Evolutionary conservation across 2,113 vertebrate genomes (phyloP).

Genomic region (Cyphotilapia sp.): DNA sequence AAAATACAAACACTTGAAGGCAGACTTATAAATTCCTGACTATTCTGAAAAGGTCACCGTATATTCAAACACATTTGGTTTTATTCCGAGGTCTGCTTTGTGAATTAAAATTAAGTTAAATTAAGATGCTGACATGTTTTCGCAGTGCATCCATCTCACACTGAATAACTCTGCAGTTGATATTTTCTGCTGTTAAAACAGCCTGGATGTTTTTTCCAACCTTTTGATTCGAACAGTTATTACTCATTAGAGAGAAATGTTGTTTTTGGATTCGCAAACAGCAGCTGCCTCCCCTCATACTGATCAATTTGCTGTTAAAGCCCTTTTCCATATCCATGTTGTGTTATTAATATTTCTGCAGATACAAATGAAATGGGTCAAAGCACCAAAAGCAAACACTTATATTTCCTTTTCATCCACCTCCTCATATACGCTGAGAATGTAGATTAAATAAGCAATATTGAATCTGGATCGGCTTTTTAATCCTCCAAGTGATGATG

Average conservation of each 20-base stretch:
- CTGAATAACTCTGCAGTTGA: not conserved
- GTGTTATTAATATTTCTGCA: conserved; percentile 32
- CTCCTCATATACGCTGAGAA: not conserved
- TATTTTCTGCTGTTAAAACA: conserved; percentile 25
- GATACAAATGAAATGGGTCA: conserved; percentile 39
- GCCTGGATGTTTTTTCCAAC: conserved; percentile 9
- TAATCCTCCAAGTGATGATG: conserved; percentile 3
- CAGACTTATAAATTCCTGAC: not conserved
- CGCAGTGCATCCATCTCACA: not conserved
- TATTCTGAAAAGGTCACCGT: not conserved
- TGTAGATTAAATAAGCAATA: not conserved
- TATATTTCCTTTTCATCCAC: conserved; percentile 12
- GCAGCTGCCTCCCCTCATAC: conserved; percentile 12
- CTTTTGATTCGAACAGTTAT: conserved; percentile 17
- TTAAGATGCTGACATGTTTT: not conserved
- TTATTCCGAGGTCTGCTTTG: not conserved
- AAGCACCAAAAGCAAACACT: not conserved
- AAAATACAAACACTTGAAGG: not conserved
- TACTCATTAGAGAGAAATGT: conserved; percentile 26
- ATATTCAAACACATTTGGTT: not conserved
- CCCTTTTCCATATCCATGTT: not conserved
- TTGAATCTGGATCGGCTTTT: not conserved
- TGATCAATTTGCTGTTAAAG: conserved; percentile 19
- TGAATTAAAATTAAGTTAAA: not conserved
- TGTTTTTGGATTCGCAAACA: conserved; percentile 20